Evolutionary conservation across 2,797 vertebrate genomes (phyloP).

Genomic region (Caiman crocodilus): DNA sequence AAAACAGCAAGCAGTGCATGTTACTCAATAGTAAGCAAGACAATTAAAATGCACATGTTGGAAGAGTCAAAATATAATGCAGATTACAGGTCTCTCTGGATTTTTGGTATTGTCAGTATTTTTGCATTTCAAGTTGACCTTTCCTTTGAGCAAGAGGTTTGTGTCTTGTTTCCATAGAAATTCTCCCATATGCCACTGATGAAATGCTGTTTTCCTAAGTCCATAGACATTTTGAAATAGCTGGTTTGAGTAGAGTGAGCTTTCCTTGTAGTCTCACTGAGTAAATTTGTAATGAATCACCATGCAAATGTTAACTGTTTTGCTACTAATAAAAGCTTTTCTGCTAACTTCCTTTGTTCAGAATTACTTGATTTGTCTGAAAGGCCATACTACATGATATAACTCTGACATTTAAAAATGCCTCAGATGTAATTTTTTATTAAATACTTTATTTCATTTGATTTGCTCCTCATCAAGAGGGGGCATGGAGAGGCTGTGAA

Average conservation of each 20-base stretch:
- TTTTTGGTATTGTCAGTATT: background rate
- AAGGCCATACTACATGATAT: background rate
- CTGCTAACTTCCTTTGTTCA: background rate
- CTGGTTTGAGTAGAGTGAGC: background rate
- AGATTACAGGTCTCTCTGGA: background rate
- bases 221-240: background rate
- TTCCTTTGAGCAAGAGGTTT: background rate
- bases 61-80: background rate
- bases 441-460: background rate
- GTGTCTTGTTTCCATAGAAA: background rate
- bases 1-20: background rate
- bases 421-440: background rate
- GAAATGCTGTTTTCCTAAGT: background rate
- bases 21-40: background rate
- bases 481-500: background rate
- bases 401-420: background rate
- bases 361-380: background rate
- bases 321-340: background rate
- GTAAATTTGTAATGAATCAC: background rate
- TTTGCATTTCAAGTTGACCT: background rate
- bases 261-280: background rate
- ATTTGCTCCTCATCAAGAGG: background rate
- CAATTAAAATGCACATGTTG: fast-evolving
- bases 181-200: background rate
- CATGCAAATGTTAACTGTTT: background rate